These are phyloP conservation scores for Sarotherodon lohbergeri DNA, from an alignment of 2,113 vertebrate genomes.

Conservation along the genomic window DNA sequence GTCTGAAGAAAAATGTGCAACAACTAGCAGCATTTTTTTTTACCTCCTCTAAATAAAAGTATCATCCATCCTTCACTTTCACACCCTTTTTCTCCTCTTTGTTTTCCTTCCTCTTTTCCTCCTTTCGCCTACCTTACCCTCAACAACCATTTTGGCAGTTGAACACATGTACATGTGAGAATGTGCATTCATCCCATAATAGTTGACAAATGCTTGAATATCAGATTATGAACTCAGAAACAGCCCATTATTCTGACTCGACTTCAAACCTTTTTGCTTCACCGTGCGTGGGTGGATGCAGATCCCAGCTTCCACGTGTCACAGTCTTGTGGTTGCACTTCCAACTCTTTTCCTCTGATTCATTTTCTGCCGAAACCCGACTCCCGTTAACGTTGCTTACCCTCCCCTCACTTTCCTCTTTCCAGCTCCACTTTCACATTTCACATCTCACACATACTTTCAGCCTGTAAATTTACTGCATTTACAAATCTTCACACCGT, in stretches of 20 bases:
- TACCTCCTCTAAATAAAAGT: not conserved
- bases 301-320: not conserved
- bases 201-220: not conserved
- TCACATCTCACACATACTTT: not conserved
- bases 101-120: not conserved
- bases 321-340: not conserved
- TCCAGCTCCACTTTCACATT: constrained; percentile 10
- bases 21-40: not conserved
- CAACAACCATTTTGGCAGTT: not conserved
- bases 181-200: not conserved
- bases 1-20: not conserved
- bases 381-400: not conserved
- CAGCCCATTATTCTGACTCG: not conserved
- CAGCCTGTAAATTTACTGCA: not conserved
- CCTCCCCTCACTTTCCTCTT: not conserved
- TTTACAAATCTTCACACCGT: not conserved
- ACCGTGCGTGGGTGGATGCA: not conserved
- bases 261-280: not conserved
- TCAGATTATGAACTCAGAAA: not conserved
- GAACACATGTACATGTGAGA: not conserved
- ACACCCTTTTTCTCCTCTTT: not conserved
- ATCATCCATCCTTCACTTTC: not conserved
- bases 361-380: not conserved
- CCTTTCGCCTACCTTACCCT: not conserved
- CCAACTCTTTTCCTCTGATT: not conserved